A percentile compares a stretch with the other conserved stretches of the same genome.
Evolutionary conservation across 2,797 vertebrate genomes (phyloP).

Genomic region (Argya squamiceps): DNA sequence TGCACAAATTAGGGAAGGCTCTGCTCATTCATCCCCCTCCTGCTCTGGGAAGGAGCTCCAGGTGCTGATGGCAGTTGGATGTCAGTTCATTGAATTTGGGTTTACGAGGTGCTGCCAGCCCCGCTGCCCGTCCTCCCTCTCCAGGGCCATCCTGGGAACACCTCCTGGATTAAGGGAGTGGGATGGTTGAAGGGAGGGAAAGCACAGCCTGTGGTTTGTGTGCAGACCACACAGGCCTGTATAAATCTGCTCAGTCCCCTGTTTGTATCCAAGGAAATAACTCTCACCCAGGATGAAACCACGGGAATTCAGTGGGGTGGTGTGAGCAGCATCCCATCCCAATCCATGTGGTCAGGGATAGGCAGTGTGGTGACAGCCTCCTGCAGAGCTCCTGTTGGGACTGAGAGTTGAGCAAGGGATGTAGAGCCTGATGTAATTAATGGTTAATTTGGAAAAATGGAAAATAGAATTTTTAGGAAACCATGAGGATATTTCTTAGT

Average conservation of each 20-base stretch:
- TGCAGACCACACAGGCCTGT: background rate
- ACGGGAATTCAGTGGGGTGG: background rate
- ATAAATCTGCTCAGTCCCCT: background rate
- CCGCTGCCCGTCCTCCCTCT: background rate
- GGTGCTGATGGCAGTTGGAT: background rate
- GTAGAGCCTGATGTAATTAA: background rate
- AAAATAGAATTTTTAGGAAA: background rate
- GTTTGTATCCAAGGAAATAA: background rate
- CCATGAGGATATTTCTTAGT: background rate
- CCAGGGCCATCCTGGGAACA: background rate
- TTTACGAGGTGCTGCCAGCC: background rate
- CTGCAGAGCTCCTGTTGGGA: background rate
- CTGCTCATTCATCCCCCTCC: background rate
- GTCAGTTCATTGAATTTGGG: rapidly evolving
- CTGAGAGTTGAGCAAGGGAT: rapidly evolving
- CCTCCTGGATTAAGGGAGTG: background rate
- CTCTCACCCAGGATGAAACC: background rate
- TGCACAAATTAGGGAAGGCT: background rate
- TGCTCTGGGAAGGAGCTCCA: background rate
- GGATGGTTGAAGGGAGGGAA: background rate
- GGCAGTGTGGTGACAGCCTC: background rate
- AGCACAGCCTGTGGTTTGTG: background rate
- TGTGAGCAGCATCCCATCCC: background rate
- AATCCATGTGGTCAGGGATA: background rate
- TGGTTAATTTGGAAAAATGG: background rate